Conservation (phyloP, 1,140 invertebrate species). For the Cydia pomonella region DNA sequence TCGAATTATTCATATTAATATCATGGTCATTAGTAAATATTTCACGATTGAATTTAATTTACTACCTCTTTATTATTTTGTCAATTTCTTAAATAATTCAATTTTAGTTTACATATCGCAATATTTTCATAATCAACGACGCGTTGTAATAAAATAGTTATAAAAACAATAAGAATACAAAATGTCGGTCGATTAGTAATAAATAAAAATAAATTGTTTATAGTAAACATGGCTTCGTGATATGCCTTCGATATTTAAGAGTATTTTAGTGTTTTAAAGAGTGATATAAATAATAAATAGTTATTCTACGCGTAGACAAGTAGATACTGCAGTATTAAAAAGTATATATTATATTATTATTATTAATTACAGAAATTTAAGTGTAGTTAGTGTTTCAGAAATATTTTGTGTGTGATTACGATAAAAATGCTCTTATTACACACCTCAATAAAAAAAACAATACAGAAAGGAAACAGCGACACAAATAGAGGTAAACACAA, state of each 20-base stretch:
- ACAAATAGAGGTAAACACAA: too few relatives aligned
- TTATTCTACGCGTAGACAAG: constrained; percentile 3
- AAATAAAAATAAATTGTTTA: constrained; percentile 7
- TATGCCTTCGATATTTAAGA: constrained; percentile 21
- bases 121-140: constrained; percentile 32
- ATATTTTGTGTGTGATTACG: too few relatives aligned
- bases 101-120: constrained; percentile 5
- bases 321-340: constrained; percentile 1
- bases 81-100: not conserved
- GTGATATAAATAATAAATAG: constrained; percentile 26
- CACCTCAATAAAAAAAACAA: too few relatives aligned
- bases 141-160: not conserved
- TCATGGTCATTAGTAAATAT: not conserved
- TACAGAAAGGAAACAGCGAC: too few relatives aligned
- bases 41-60: not conserved
- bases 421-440: too few relatives aligned
- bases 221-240: constrained; percentile 30
- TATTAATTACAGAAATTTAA: not conserved
- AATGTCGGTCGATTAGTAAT: constrained; percentile 8
- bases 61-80: not conserved
- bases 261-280: constrained; percentile 4
- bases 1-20: not conserved
- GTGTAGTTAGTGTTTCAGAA: too few relatives aligned
- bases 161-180: constrained; percentile 19
- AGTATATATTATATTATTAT: too few relatives aligned